These are phyloP conservation scores for Thera obeliscata DNA, from an alignment of 2,888 invertebrate species.

Conservation along the genomic window DNA sequence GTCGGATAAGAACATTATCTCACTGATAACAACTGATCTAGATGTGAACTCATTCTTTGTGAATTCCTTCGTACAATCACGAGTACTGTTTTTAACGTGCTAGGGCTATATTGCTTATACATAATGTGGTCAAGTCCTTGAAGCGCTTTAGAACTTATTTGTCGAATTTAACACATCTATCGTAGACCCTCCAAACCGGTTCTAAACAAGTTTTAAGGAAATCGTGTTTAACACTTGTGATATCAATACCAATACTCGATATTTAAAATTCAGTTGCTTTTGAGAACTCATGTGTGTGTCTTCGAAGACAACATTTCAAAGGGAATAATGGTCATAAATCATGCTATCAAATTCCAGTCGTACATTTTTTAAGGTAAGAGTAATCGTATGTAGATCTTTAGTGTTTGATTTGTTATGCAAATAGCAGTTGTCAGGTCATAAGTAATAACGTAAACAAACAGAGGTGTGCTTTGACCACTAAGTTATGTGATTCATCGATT, in stretches of 20 bases:
- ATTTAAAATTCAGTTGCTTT: background rate
- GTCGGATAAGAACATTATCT: conserved; percentile 73
- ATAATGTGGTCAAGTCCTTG: conserved; percentile 14
- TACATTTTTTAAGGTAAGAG: conserved; percentile 27
- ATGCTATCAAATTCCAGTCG: conserved; percentile 18
- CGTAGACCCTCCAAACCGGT: conserved; percentile 15
- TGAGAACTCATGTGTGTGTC: background rate
- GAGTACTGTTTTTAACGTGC: conserved; percentile 6
- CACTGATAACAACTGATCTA: conserved; percentile 70
- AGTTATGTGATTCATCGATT: conserved; percentile 46
- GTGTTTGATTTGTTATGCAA: conserved; percentile 32
- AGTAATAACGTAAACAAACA: conserved; percentile 53
- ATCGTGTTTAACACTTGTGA: conserved; percentile 3
- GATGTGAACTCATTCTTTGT: conserved; percentile 55
- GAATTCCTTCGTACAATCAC: conserved; percentile 44
- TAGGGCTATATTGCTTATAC: background rate
- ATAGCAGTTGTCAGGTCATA: conserved; percentile 35
- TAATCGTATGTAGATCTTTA: conserved; percentile 23
- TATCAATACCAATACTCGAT: background rate
- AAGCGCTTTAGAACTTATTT: conserved; percentile 9
- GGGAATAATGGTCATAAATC: conserved; percentile 8
- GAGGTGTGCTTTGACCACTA: conserved; percentile 37
- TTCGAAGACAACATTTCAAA: conserved; percentile 1
- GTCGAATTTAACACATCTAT: conserved; percentile 11
- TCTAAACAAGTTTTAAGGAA: conserved; percentile 16